phyloP scores from a whole-genome alignment of 1,140 invertebrate genomes.

The Bombus impatiens region DNA sequence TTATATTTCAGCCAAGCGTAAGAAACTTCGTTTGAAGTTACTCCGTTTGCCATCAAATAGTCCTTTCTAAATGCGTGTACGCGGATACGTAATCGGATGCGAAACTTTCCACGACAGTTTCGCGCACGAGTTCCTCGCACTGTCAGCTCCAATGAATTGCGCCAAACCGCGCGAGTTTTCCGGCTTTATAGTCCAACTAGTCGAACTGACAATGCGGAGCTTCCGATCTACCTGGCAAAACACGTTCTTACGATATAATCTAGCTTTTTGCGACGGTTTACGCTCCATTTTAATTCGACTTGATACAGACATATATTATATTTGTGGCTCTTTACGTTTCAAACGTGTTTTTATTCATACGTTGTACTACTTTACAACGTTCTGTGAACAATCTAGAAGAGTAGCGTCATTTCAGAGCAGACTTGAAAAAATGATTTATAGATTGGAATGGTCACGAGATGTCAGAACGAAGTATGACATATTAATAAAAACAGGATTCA shows the following conservation, averaged over 20 bases:
- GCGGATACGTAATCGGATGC: conserved; percentile 13
- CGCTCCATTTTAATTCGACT: background rate
- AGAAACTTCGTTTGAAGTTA: background rate
- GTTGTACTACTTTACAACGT: too few relatives aligned
- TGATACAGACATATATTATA: background rate
- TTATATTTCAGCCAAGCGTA: background rate
- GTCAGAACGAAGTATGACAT: too few relatives aligned
- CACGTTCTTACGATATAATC: background rate
- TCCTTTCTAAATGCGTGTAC: background rate
- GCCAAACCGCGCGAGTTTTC: background rate
- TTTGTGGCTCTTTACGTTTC: background rate
- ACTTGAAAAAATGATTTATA: too few relatives aligned
- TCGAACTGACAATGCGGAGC: background rate
- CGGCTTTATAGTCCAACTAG: background rate
- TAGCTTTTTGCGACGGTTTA: background rate
- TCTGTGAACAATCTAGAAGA: too few relatives aligned
- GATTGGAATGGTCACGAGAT: too few relatives aligned
- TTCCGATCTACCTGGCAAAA: background rate
- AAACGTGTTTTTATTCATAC: background rate
- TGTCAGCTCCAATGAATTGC: conserved; percentile 20
- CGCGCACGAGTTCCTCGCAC: background rate
- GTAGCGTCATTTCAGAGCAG: too few relatives aligned
- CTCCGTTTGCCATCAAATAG: background rate
- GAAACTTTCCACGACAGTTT: conserved; percentile 39
- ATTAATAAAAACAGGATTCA: too few relatives aligned